Conservation (phyloP, 23 tunicate genomes). For the Botrylloides violaceus region DNA sequence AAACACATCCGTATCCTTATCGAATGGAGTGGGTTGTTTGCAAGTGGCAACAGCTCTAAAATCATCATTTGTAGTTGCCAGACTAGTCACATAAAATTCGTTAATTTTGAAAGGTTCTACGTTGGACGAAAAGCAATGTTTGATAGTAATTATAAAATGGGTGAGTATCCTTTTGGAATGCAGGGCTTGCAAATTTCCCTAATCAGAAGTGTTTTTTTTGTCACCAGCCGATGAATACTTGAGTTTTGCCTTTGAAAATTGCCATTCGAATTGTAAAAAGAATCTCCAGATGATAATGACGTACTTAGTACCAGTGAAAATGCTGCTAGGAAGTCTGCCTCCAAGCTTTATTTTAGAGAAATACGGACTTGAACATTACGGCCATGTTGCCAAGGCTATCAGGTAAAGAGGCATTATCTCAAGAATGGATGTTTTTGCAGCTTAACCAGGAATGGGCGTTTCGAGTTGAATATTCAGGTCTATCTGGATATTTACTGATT, state of each 20-base stretch:
- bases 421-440: too few species aligned
- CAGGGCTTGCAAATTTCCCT: neutral
- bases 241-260: slow-evolving; percentile 68
- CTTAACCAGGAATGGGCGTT: too few species aligned
- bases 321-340: slow-evolving; percentile 86
- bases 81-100: neutral
- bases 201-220: neutral
- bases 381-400: slow-evolving; percentile 50
- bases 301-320: slow-evolving; percentile 82
- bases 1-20: too few species aligned
- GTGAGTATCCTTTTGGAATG: slow-evolving; percentile 17
- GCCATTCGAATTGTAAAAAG: slow-evolving; percentile 51
- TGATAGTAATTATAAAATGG: slow-evolving; percentile 75
- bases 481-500: too few species aligned
- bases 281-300: slow-evolving; percentile 63
- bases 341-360: slow-evolving; percentile 32
- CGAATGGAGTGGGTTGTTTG: too few species aligned
- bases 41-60: too few species aligned
- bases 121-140: slow-evolving; percentile 98
- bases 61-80: neutral
- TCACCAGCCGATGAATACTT: slow-evolving; percentile 75
- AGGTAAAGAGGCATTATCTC: too few species aligned
- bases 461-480: too few species aligned
- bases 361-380: slow-evolving; percentile 55
- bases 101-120: slow-evolving; percentile 40